Percentiles rank a stretch among this genome's conserved stretches.
Conservation (phyloP, 30 jellyfish, hydroid and myxozoan species). For the Nemopilema nomurai region DNA sequence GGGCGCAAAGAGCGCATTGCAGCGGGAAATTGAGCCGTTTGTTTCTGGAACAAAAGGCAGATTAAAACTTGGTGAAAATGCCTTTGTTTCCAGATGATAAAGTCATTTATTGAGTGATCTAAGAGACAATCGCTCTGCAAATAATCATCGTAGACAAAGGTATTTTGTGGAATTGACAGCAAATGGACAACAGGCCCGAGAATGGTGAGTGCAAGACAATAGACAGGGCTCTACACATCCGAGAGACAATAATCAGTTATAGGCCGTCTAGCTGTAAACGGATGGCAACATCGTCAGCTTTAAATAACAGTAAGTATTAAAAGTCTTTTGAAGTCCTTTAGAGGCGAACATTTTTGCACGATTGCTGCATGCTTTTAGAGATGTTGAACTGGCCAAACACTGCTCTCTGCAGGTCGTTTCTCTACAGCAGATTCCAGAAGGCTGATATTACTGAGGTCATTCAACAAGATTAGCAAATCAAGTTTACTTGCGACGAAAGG, state of each 20-base stretch:
- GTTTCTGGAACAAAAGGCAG: neutral
- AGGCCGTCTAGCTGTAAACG: neutral
- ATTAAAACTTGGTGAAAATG: neutral
- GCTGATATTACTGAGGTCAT: neutral
- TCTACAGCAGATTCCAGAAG: too few relatives aligned
- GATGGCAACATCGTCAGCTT: too few relatives aligned
- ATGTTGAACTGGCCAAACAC: too few relatives aligned
- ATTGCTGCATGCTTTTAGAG: too few relatives aligned
- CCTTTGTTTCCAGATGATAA: neutral
- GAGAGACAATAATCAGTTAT: neutral
- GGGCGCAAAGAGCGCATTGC: neutral
- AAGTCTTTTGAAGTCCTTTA: neutral
- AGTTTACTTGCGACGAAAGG: neutral
- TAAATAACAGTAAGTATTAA: too few relatives aligned
- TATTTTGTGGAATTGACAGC: slow-evolving; percentile 9
- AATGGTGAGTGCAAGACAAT: neutral
- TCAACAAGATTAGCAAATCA: neutral
- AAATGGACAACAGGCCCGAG: slow-evolving; percentile 4
- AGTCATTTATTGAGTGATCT: neutral
- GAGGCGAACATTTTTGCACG: too few relatives aligned
- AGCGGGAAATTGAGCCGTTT: neutral
- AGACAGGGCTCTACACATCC: neutral
- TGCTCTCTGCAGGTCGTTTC: too few relatives aligned
- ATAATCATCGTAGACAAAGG: neutral
- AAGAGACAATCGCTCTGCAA: neutral